These are phyloP conservation scores for Microplitis mediator DNA, from an alignment of 1,140 invertebrate species.

Conservation along the genomic window DNA sequence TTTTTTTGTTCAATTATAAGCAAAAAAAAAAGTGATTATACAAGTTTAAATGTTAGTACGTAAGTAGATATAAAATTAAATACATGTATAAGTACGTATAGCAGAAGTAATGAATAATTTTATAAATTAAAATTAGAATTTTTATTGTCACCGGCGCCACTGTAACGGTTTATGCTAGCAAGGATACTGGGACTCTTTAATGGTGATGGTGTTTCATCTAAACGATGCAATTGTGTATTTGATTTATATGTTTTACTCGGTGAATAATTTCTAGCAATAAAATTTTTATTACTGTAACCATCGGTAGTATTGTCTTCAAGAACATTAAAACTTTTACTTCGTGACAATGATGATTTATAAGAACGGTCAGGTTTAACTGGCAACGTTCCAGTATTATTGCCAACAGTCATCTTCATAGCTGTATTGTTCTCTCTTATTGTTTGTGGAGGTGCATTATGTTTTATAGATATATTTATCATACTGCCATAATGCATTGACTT, in stretches of 20 bases:
- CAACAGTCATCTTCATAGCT: conserved; percentile 50
- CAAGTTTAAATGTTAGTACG: neutral
- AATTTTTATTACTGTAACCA: conserved; percentile 51
- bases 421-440: conserved; percentile 40
- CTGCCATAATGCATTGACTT: conserved; percentile 61
- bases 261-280: conserved; percentile 52
- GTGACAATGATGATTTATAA: conserved; percentile 73
- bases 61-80: neutral
- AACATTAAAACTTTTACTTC: conserved; percentile 86
- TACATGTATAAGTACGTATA: neutral
- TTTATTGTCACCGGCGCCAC: conserved; percentile 71
- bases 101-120: neutral
- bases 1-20: too few species aligned
- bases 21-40: neutral
- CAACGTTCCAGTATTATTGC: too few species aligned
- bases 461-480: conserved; percentile 78
- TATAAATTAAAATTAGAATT: conserved; percentile 6
- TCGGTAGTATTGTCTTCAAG: conserved; percentile 61
- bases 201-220: conserved; percentile 74
- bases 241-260: conserved; percentile 71
- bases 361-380: conserved; percentile 76
- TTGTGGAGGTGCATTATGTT: conserved; percentile 62
- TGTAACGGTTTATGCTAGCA: conserved; percentile 81
- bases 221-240: conserved; percentile 73
- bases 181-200: conserved; percentile 84